Evolutionary conservation across 2,888 invertebrate genomes (phyloP), one percentile per base, ranked within the genome.

Genomic region (Hypomecis atomaria): DNA sequence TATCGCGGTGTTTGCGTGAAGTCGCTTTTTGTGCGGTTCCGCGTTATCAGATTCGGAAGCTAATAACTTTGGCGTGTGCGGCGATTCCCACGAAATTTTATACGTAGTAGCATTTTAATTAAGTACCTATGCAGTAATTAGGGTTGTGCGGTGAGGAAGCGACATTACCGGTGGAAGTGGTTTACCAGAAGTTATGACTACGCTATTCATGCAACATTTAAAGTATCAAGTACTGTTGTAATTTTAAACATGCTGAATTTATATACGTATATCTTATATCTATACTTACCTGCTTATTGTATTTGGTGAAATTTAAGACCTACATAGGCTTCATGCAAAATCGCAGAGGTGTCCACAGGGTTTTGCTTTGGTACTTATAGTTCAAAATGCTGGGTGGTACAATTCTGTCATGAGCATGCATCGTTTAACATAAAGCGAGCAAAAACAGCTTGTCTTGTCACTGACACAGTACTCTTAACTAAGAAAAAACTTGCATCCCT

Each of bases 1-100:
- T 67, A 63, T 48, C 65, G 38, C 44, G 43, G 37, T 48, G 45
- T 52, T 63, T 50, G 54, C 60, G 65, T 65, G 52, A 36, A 60
- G 36, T 47, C 42, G 11, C 56, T 56, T 50, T 59, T 56, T 36
- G n/a, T 49, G 37, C 47, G 33, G 50, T 60, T 56, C 40, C 55
- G 57, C 38, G 48, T 54, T 60, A 59, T 59, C 63, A 23, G 52
- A 55, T 44, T 61, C 58, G 58, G 65, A 59, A 62, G 52, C 38
- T 52, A 7, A 44, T 40, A 47, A 6, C 23, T 57, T 55, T 58
- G 40, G 48, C 40, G 50, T 50, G 55, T n/a, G 37, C n/a, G 48
- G 43, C n/a, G 42, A 53, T 38, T 44, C 9, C 36, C 11, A 55
- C 54, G 36, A 37, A 49, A 43, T 49, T 37, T 58, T 49, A 57